Conservation (phyloP, 2,888 invertebrate species). For the Drosophila siamana region DNA sequence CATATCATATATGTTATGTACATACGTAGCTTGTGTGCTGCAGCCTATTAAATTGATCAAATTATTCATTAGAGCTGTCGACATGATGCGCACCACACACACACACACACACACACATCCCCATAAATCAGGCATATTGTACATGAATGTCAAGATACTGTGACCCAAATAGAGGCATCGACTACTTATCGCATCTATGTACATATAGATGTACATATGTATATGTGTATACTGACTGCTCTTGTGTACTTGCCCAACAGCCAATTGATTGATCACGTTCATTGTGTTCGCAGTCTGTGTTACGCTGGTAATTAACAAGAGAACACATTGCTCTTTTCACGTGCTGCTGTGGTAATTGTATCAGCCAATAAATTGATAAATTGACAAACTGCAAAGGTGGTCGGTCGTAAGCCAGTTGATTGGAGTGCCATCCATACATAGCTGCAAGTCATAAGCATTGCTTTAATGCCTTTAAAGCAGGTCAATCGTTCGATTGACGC, state of each 20-base stretch:
- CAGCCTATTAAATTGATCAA: slow-evolving; percentile 52
- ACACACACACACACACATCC: too few species aligned
- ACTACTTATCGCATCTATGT: not conserved
- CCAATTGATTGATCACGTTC: slow-evolving; percentile 59
- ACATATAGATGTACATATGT: too few species aligned
- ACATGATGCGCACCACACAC: slow-evolving; percentile 15
- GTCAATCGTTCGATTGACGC: slow-evolving; percentile 14
- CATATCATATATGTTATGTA: not conserved
- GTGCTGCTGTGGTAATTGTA: slow-evolving; percentile 43
- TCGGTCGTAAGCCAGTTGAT: not conserved
- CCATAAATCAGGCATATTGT: slow-evolving; percentile 57
- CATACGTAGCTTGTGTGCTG: slow-evolving; percentile 10
- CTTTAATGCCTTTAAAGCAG: slow-evolving; percentile 29
- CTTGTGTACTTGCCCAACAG: slow-evolving; percentile 25
- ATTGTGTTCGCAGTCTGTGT: slow-evolving; percentile 6
- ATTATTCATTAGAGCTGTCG: slow-evolving; percentile 57
- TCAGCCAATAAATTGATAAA: slow-evolving; percentile 61
- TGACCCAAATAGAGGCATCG: slow-evolving; percentile 40
- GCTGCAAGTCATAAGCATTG: slow-evolving; percentile 22
- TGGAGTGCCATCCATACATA: not conserved
- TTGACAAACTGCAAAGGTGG: slow-evolving; percentile 21
- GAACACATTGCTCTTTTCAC: slow-evolving; percentile 57
- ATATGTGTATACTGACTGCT: slow-evolving; percentile 5
- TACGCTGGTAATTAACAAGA: slow-evolving; percentile 59
- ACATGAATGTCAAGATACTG: slow-evolving; percentile 20